Base-by-base conservation (phyloP, 1,140 invertebrate species). In the Drosophila lacertosa region DNA sequence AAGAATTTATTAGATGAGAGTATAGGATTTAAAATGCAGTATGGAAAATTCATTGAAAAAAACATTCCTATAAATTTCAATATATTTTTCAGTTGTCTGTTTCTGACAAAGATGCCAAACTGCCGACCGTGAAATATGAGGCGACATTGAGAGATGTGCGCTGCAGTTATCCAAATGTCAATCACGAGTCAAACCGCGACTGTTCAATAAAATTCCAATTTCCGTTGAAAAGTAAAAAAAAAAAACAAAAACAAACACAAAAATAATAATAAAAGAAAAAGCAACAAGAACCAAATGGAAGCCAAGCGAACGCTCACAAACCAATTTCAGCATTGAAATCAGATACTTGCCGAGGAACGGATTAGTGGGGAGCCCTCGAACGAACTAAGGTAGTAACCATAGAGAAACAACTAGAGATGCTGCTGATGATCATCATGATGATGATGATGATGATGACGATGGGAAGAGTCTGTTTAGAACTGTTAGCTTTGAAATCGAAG, bases 281-380 rank as follows among this genome's bases (percentile, higher is more conserved):
- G 18, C 4, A 22, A 50, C 55, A 35, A 55, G 26, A 53, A 37
- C 24, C 48, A 57, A 74, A 59, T 66, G 65, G 62, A 76, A 84
- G 70, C 70, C 60, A 63, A 66, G 51, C 59, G 39, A 74, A 40
- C 39, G 66, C 53, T 42, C 66, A 72, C 60, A 84, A 86, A 67
- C 81, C 77, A 80, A 86, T 81, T 84, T 86, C 62, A 86, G 35
- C 74, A 77, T 69, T 88, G 81, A 84, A 84, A 84, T 77, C 81
- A 54, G 81, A 84, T 81, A 80, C 59, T 44, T 13, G 48, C 16
- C 33, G 37, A 60, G 26, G 37, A 47, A 33, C 50, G 62, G 47
- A 55, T 57, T 71, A 50, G 57, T 16, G 64, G 54, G 35, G 45
- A 71, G 33, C 24, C 29, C 45, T 22, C 50, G 54, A 57, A 32